Conservation (phyloP, 2,797 vertebrate species). For the Triplophysa bombifrons region DNA sequence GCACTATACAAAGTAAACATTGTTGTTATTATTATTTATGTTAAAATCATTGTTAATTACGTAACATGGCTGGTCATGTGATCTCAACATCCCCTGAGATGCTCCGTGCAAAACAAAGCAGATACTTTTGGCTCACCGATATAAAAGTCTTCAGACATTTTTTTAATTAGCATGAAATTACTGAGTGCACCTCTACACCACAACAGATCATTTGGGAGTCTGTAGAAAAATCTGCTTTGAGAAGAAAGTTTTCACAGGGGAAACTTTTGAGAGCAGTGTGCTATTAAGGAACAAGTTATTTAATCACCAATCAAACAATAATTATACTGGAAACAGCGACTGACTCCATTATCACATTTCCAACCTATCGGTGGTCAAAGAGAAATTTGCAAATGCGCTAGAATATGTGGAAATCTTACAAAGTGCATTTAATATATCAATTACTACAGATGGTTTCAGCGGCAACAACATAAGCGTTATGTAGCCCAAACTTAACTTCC, state of each 20-base stretch:
- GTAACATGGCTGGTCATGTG: neutral
- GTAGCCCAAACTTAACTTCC: no score
- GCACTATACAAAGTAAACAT: neutral
- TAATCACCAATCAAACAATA: conserved; percentile 15
- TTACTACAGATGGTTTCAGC: no score
- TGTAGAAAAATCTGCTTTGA: neutral
- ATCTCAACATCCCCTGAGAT: neutral
- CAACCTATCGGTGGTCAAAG: conserved; percentile 10
- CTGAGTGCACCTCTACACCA: neutral
- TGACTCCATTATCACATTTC: neutral
- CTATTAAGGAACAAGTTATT: conserved; percentile 23
- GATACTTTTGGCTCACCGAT: neutral
- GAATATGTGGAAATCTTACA: neutral
- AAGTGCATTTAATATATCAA: neutral
- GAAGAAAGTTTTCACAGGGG: neutral
- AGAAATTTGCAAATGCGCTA: neutral
- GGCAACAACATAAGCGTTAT: no score
- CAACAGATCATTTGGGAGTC: conserved; percentile 7
- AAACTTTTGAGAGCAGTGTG: conserved; percentile 8
- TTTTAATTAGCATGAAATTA: conserved; percentile 6
- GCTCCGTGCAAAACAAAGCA: neutral
- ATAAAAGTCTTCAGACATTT: neutral
- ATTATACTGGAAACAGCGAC: conserved; percentile 14
- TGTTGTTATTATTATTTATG: neutral
- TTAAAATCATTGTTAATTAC: neutral